Evolutionary conservation across 2,113 vertebrate species (phyloP).

Genomic region (Stictonetta naevosa): DNA sequence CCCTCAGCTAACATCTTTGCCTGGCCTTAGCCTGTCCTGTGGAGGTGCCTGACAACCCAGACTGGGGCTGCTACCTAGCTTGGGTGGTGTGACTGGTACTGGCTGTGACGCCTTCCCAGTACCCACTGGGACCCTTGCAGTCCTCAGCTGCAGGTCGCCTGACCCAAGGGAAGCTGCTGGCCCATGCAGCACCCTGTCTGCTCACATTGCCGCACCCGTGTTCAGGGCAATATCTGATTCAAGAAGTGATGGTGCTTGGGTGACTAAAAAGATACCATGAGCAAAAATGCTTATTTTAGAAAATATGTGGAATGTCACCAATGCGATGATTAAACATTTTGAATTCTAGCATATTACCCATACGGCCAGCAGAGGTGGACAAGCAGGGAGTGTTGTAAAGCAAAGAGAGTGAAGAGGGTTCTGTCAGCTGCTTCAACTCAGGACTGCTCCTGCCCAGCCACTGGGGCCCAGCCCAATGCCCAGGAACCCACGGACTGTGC

Average conservation of each 20-base stretch:
- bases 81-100: not conserved
- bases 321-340: not conserved
- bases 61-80: not conserved
- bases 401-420: too few species aligned
- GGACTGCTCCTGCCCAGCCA: too few species aligned
- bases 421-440: too few species aligned
- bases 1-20: accelerated
- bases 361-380: not conserved
- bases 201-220: not conserved
- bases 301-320: not conserved
- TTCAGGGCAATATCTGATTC: not conserved
- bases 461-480: too few species aligned
- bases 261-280: not conserved
- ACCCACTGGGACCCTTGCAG: not conserved
- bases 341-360: not conserved
- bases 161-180: too few species aligned
- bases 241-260: not conserved
- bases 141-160: too few species aligned
- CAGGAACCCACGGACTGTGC: not conserved
- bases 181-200: not conserved
- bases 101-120: not conserved
- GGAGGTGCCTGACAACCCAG: not conserved
- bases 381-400: not conserved
- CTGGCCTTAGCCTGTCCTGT: not conserved
- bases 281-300: not conserved